Evolutionary conservation across 2,113 vertebrate species (phyloP), one percentile per base, ranked within the genome.

Genomic region (Colius striatus): DNA sequence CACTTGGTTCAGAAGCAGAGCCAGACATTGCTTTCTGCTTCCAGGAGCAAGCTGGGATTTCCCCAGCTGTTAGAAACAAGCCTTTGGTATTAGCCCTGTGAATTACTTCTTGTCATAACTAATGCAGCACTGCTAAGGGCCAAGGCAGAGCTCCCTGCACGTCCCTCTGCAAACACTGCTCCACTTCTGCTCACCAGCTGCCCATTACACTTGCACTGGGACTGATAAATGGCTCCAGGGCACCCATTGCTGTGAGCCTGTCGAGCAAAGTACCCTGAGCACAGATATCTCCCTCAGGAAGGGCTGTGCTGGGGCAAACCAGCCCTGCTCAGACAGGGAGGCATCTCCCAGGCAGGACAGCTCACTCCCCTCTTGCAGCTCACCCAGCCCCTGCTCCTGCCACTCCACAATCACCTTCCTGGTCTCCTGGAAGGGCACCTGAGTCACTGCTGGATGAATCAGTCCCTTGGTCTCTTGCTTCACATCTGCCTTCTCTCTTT

Each of bases 31-130:
- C 25, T 79, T 65, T 30, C 54, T 54, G 16, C 8, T 16, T 32
- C 30, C 16, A 22, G 38, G n/a, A 76, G 41, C 63, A 70, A 48
- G 70, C 61, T 21, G 73, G 54, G n/a, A 78, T 86, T 94, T 94
- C 76, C 74, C 75, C 16, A 65, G 8, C 76, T 5, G 6, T 95
- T 78, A 62, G 87, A 96, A 97, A 63, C 84, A 66, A 75, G 82
- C 14, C 53, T 96, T 90, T 72, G 47, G 94, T 96, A 92, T 96
- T 85, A 70, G 62, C 74, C 70, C 51, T 6, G 66, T 95, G 94
- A 92, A 89, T 95, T 94, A 95, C 95, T 95, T 90, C 92, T 84
- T 66, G 13, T 23, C 71, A 78, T 75, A 72, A 94, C 90, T 94
- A 97, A 94, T 90, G 90, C 87, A 75, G 53, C 29, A 34, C 5